A percentile compares a stretch with the other conserved stretches of the same genome.
These are phyloP conservation scores for Yponomeuta evonymella DNA, from an alignment of 2,888 invertebrate genomes.

Conservation along the genomic window DNA sequence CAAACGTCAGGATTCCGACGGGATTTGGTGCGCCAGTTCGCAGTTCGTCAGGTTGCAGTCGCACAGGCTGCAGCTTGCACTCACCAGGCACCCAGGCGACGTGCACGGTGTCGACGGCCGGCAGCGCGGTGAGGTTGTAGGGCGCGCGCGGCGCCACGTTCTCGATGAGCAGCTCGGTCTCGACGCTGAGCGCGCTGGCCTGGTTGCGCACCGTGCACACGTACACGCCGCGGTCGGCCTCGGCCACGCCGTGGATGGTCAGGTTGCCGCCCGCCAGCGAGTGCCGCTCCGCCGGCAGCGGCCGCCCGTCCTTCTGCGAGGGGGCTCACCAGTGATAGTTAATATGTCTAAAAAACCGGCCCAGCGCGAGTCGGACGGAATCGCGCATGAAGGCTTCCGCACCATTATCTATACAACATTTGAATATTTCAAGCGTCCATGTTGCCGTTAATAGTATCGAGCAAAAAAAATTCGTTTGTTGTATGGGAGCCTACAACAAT, in stretches of 20 bases:
- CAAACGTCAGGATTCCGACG: too few relatives aligned
- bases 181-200: conserved; percentile 88
- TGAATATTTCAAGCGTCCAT: too few relatives aligned
- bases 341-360: too few relatives aligned
- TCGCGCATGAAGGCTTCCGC: too few relatives aligned
- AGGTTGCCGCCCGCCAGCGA: conserved; percentile 85
- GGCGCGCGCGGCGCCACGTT: conserved; percentile 94
- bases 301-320: conserved; percentile 83
- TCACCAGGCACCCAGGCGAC: conserved; percentile 87
- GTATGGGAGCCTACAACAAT: too few relatives aligned
- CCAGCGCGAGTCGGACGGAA: too few relatives aligned
- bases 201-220: conserved; percentile 90
- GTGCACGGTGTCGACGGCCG: conserved; percentile 82
- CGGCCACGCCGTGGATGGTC: conserved; percentile 86
- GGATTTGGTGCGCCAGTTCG: too few relatives aligned
- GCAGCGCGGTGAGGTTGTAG: conserved; percentile 87
- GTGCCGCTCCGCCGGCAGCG: conserved; percentile 81
- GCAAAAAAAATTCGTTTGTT: too few relatives aligned
- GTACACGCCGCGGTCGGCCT: conserved; percentile 91
- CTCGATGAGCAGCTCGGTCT: conserved; percentile 88
- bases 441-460: too few relatives aligned
- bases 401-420: too few relatives aligned
- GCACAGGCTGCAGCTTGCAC: background rate
- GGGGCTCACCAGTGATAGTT: too few relatives aligned
- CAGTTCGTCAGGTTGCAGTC: background rate